A percentile compares a stretch with the other conserved stretches of the same genome.
Conservation (phyloP, 2,113 vertebrate genomes). For the Noctilio leporinus region DNA sequence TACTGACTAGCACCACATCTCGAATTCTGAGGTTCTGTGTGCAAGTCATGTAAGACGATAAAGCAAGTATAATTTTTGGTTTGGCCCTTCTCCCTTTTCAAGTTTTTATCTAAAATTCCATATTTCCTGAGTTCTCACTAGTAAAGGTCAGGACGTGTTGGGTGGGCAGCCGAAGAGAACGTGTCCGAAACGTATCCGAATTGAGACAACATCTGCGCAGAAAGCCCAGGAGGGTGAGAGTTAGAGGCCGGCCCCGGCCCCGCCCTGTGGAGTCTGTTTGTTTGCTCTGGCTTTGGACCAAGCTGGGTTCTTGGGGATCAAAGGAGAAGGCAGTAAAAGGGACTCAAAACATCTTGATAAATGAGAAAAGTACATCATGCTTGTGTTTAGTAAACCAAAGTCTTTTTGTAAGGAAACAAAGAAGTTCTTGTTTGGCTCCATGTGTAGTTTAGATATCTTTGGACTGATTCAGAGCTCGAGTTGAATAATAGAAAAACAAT, state of each 20-base stretch:
- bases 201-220: background rate
- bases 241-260: background rate
- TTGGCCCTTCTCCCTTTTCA: background rate
- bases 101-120: background rate
- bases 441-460: background rate
- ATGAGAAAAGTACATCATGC: background rate
- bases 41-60: background rate
- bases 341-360: conserved; percentile 27
- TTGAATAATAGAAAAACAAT: background rate
- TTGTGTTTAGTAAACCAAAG: background rate
- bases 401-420: conserved; percentile 8
- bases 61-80: background rate
- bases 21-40: background rate
- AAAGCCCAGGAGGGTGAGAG: background rate
- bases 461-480: background rate
- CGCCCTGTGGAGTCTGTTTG: background rate
- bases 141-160: background rate
- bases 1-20: background rate
- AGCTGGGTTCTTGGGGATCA: background rate
- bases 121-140: background rate
- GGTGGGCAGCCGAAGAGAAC: no score
- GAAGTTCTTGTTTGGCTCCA: background rate
- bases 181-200: background rate
- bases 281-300: conserved; percentile 11
- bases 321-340: background rate